A percentile compares a stretch with the other conserved stretches of the same genome.
phyloP scores from a whole-genome alignment of 1,140 invertebrate species.

The Aphelinus atriplicis region DNA sequence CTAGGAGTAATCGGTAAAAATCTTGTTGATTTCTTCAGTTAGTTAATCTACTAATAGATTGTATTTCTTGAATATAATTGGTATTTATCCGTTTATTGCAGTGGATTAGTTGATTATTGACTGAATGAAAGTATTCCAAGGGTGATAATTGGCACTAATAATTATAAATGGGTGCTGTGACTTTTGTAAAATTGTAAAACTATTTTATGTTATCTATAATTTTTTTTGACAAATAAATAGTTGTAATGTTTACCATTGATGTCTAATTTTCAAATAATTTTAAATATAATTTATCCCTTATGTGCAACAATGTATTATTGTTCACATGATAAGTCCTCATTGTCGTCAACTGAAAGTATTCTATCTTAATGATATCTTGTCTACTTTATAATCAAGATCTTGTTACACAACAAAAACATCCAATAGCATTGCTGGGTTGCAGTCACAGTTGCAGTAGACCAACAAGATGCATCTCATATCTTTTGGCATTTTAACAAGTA shows the following conservation, averaged over 20 bases:
- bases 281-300: too few species aligned
- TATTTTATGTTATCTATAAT: conserved; percentile 35
- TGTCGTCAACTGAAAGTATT: too few species aligned
- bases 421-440: background rate
- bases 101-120: conserved; percentile 41
- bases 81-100: conserved; percentile 16
- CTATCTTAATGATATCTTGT: conserved; percentile 1
- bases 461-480: conserved; percentile 47
- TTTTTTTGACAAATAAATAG: conserved; percentile 35
- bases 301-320: too few species aligned
- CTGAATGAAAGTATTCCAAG: conserved; percentile 7
- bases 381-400: background rate
- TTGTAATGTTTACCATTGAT: conserved; percentile 21
- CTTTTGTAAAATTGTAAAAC: conserved; percentile 30
- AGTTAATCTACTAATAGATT: too few species aligned
- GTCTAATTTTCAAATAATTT: too few species aligned
- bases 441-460: background rate
- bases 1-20: conserved; percentile 32
- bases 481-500: conserved; percentile 55
- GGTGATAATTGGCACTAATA: conserved; percentile 17
- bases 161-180: conserved; percentile 31
- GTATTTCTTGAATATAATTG: too few species aligned
- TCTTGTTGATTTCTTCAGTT: background rate
- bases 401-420: background rate
- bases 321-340: too few species aligned